These are phyloP conservation scores for Cheilosia soror DNA, from an alignment of 2,888 invertebrate species.

Conservation along the genomic window DNA sequence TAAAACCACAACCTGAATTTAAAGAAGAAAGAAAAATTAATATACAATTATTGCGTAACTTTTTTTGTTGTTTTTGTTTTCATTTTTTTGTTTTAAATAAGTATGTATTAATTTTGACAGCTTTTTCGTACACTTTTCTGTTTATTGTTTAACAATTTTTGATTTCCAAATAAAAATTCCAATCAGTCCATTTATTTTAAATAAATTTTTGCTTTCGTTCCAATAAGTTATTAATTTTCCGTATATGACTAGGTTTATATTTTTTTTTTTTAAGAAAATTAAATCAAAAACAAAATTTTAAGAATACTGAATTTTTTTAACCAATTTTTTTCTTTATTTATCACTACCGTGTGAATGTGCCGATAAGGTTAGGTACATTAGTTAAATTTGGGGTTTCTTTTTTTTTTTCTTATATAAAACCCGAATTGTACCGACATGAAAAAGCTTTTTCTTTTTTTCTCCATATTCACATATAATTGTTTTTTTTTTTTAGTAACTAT, in stretches of 20 bases:
- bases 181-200: constrained; percentile 63
- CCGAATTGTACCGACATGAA: constrained; percentile 67
- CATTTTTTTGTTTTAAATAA: neutral
- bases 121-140: constrained; percentile 51
- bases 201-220: constrained; percentile 29
- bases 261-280: constrained; percentile 62
- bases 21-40: constrained; percentile 52
- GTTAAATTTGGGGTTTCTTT: constrained; percentile 32
- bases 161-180: constrained; percentile 54
- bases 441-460: constrained; percentile 56
- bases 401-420: constrained; percentile 21
- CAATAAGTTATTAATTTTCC: constrained; percentile 62
- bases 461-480: constrained; percentile 27
- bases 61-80: constrained; percentile 4
- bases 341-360: constrained; percentile 64
- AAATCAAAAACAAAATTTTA: constrained; percentile 65
- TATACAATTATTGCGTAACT: constrained; percentile 42
- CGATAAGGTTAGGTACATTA: constrained; percentile 60
- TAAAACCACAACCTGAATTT: constrained; percentile 74
- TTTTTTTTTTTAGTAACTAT: constrained; percentile 63
- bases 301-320: constrained; percentile 73
- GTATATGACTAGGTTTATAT: constrained; percentile 66
- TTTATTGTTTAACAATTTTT: constrained; percentile 27
- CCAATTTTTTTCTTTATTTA: constrained; percentile 50
- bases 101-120: constrained; percentile 36